Conservation (phyloP, 2,797 vertebrate genomes). For the Lagorchestes hirsutus region DNA sequence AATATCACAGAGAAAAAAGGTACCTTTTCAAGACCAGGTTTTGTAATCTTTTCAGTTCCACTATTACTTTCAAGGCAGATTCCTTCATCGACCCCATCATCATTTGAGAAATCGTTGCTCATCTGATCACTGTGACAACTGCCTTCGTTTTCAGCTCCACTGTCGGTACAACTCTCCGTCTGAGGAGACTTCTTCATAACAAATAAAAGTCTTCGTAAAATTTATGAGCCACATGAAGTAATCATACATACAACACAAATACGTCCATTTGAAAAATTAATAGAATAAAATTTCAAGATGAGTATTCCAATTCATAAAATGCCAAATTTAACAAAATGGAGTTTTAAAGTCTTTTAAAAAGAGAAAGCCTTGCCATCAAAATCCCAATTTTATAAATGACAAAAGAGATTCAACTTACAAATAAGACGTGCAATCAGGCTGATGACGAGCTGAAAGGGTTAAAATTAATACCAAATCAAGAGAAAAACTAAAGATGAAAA, state of each 20-base stretch:
- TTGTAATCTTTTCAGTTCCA: slow-evolving; percentile 93
- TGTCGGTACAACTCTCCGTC: slow-evolving; percentile 99
- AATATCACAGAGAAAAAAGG: slow-evolving; percentile 40
- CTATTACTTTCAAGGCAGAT: slow-evolving; percentile 96
- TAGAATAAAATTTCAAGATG: not conserved
- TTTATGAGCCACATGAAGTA: slow-evolving; percentile 59
- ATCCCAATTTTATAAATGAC: not conserved
- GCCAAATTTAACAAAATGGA: slow-evolving; percentile 4
- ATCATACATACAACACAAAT: slow-evolving; percentile 27
- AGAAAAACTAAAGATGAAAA: not conserved
- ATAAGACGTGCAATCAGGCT: not conserved
- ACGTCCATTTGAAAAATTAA: not conserved
- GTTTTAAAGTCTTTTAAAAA: not conserved
- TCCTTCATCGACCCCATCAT: slow-evolving; percentile 97
- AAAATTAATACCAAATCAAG: not conserved
- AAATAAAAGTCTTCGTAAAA: slow-evolving; percentile 69
- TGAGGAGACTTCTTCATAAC: slow-evolving; percentile 96
- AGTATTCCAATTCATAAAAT: not conserved
- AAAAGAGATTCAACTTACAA: not conserved
- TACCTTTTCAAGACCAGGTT: slow-evolving; percentile 94
- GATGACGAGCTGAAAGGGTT: not conserved
- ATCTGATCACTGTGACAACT: slow-evolving; percentile 99
- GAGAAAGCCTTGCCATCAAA: not conserved
- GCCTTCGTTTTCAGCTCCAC: slow-evolving; percentile 99
- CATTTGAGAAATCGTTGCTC: slow-evolving; percentile 99